phyloP scores from a whole-genome alignment of 2,797 vertebrate genomes.

The Poecilia wingei region DNA sequence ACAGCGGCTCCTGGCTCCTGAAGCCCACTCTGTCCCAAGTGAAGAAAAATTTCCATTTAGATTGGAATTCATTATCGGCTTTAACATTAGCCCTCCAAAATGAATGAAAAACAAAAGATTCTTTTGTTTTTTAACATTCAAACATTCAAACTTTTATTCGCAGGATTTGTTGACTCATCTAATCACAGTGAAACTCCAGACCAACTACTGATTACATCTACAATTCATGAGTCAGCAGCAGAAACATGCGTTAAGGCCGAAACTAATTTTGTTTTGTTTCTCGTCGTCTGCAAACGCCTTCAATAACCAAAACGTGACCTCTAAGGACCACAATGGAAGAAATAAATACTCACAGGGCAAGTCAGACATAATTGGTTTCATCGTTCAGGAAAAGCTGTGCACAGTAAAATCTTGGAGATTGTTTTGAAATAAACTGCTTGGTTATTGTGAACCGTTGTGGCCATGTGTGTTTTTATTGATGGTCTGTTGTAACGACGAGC shows the following conservation, averaged over 20 bases:
- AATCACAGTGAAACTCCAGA: slow-evolving; percentile 1
- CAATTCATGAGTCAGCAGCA: slow-evolving; percentile 19
- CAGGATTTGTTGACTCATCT: slow-evolving; percentile 4
- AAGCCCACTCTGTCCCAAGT: not conserved
- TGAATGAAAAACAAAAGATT: not conserved
- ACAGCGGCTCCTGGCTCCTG: not conserved
- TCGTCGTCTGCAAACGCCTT: slow-evolving; percentile 2
- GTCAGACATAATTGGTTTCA: not conserved
- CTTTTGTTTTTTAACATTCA: not conserved
- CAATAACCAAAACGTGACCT: not conserved
- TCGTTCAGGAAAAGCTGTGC: not conserved
- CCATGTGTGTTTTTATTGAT: not conserved
- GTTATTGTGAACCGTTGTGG: not conserved
- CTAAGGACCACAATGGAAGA: not conserved
- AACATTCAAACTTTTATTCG: not conserved
- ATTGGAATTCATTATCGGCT: slow-evolving; percentile 6
- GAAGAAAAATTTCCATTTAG: slow-evolving; percentile 5
- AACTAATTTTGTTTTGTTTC: not conserved
- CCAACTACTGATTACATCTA: slow-evolving; percentile 20
- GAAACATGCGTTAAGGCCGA: not conserved
- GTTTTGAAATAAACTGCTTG: not conserved
- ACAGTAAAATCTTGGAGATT: not conserved
- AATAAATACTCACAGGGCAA: not conserved
- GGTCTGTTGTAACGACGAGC: not conserved
- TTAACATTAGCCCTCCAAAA: not conserved